A percentile compares a stretch with the other conserved stretches of the same genome.
These are phyloP conservation scores for Dinocampus coccinellae DNA, from an alignment of 2,888 invertebrate genomes.

Conservation along the genomic window DNA sequence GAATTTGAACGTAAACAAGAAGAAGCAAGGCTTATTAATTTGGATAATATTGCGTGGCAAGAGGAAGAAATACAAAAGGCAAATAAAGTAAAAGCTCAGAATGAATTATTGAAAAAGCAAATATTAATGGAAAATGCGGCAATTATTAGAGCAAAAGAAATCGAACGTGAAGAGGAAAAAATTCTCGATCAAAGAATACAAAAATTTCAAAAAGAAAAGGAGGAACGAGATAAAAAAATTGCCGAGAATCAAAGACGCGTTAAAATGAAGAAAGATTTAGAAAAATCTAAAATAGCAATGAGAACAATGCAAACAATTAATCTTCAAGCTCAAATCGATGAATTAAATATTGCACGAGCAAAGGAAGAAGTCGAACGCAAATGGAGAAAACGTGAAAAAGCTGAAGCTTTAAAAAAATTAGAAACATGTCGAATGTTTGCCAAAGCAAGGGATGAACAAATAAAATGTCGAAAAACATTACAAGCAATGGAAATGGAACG, in stretches of 20 bases:
- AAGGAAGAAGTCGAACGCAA: conserved; percentile 78
- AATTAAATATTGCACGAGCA: conserved; percentile 71
- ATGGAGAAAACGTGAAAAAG: conserved; percentile 77
- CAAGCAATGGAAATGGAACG: conserved; percentile 78
- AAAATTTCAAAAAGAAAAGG: conserved; percentile 76
- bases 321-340: conserved; percentile 71
- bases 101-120: conserved; percentile 54
- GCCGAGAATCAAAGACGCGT: conserved; percentile 72
- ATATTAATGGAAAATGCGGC: conserved; percentile 73
- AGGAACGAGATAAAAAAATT: conserved; percentile 74
- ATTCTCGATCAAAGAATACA: conserved; percentile 75
- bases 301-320: conserved; percentile 53
- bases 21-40: conserved; percentile 76
- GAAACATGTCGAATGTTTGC: conserved; percentile 72
- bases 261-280: conserved; percentile 76
- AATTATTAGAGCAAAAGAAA: conserved; percentile 73
- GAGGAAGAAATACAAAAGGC: conserved; percentile 76
- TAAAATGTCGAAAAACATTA: conserved; percentile 73
- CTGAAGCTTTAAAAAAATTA: conserved; percentile 73
- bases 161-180: conserved; percentile 77
- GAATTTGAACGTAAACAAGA: conserved; percentile 79
- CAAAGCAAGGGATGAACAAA: conserved; percentile 73
- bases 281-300: conserved; percentile 60
- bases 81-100: conserved; percentile 54
- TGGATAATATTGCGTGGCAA: conserved; percentile 76